Base-by-base conservation (phyloP, 2,797 vertebrate species). In the Pseudocheirus occidentalis region DNA sequence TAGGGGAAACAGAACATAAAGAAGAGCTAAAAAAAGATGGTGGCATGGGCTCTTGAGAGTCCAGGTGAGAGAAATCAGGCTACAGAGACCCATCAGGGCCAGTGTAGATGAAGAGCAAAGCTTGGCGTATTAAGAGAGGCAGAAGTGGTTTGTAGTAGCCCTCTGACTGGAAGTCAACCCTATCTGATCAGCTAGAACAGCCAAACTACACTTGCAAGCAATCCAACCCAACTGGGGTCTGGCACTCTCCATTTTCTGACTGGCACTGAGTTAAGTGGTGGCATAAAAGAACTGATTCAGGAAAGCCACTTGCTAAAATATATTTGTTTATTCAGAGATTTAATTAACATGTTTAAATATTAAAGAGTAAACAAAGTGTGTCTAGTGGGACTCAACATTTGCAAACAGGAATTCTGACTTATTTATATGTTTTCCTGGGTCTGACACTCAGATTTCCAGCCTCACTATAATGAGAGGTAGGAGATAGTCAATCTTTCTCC, bases 281-380 rank as follows among this genome's bases (percentile, higher is more conserved):
- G 96, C 16, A 3, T 95, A 96, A 73, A 50, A 66, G 91, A 94
- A 29, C 58, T 66, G 55, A n/a, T 90, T 98, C 96, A n/a, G 91
- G 94, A 96, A 97, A 96, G 93, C 93, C 96, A 95, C 0, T 97
- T 91, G 94, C 55, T 95, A 96, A 96, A 97, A 93, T 90, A 90
- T 93, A 97, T 98, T 98, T 98, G 98, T 98, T 98, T 98, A 98
- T 98, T 98, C 91, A 58, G 97, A 97, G 93, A 95, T 93, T 98
- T 98, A 98, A 99, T 99, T 98, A 99, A 53, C 98, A 98, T 98
- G 97, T 98, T 98, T 98, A 98, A 99, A 98, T 98, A 98, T 98
- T 98, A 98, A 98, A 98, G 96, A 98, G 98, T 98, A 98, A 98
- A 98, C 98, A 98, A 97, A 90, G 90, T 10, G 94, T 1, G 11